Base-by-base conservation (phyloP, 2,888 invertebrate genomes). In the Drosophila suboccidentalis region DNA sequence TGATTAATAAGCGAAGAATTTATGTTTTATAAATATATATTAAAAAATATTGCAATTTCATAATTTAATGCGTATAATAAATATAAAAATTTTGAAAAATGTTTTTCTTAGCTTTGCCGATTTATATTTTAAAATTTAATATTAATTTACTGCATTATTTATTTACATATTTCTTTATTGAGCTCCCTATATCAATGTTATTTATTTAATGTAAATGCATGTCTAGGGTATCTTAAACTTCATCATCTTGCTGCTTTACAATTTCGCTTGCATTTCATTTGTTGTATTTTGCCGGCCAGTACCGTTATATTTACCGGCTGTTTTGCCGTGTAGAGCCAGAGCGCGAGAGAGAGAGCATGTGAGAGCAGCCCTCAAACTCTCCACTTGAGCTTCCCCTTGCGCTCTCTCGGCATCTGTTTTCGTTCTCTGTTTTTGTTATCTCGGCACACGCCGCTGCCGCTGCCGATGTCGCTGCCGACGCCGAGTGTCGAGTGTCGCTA, bases 351-450 rank as follows among this genome's bases (percentile, higher is more conserved):
- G 55, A 22, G 38, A n/a, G 51, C n/a, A 38, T 26, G 41, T 13
- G 60, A 57, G 73, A 68, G 50, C 19, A 32, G 36, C 17, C 41
- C 49, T 26, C 49, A 70, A 81, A 79, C 58, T 83, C 75, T 78
- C 54, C 84, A 87, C 62, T 49, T 9, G 61, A 58, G 58, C 53
- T 55, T 13, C 10, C 38, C 19, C 46, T 38, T 44, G 58, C 49
- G 51, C 10, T 19, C 29, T 36, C 46, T 47, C 49, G 50, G 47
- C 47, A 44, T 57, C 57, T 69, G 77, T 65, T 73, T 71, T 66
- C 68, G 83, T 75, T 89, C 89, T 89, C 82, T 87, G 87, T 86
- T 86, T 79, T 88, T 86, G 85, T 83, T 85, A 79, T 78, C 85
- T 87, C 84, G 80, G 80, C 67, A 71, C 73, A 71, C 62, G 69